Conservation (phyloP, 2,113 vertebrate species). For the Nannospalax galili region DNA sequence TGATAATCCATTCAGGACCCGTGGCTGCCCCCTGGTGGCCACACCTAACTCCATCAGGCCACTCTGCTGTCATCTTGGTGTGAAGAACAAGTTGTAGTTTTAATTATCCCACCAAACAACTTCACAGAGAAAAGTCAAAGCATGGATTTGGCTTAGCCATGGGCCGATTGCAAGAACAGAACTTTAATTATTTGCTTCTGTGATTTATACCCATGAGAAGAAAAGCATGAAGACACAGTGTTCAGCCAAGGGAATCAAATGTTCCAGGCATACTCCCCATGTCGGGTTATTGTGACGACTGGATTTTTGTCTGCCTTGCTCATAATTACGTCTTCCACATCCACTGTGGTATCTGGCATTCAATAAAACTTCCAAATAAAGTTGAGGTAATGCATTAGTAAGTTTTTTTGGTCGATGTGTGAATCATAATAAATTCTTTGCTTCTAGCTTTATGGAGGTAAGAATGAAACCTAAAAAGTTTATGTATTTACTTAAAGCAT, state of each 20-base stretch:
- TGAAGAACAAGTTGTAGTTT: background rate
- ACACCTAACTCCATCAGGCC: background rate
- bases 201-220: background rate
- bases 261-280: background rate
- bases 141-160: background rate
- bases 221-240: background rate
- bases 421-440: background rate
- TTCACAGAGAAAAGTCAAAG: slow-evolving; percentile 10
- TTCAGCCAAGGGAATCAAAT: background rate
- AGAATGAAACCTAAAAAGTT: background rate
- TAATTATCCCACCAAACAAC: background rate
- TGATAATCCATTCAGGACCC: no score
- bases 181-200: background rate
- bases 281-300: background rate
- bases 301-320: background rate
- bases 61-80: background rate
- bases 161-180: background rate
- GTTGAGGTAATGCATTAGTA: background rate
- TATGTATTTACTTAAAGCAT: background rate
- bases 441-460: background rate
- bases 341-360: background rate
- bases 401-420: background rate
- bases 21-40: no score
- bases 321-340: background rate
- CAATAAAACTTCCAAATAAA: slow-evolving; percentile 31